phyloP scores from a whole-genome alignment of 2,888 invertebrate genomes.

The Scaptodrosophila latifasciaeformis region DNA sequence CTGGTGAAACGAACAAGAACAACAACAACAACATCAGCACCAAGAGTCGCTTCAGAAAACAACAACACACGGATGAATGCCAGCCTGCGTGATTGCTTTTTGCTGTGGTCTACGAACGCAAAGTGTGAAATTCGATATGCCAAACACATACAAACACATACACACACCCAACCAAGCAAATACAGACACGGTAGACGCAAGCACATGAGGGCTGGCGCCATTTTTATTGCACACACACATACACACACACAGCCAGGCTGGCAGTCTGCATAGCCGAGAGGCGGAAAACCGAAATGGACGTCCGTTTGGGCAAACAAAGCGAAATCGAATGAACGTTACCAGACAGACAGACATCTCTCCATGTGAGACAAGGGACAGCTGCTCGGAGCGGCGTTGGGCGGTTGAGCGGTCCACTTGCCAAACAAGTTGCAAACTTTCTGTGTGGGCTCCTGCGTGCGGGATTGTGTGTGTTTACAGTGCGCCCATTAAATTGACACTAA shows the following conservation, averaged over 20 bases:
- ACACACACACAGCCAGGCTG: not conserved
- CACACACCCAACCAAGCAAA: not conserved
- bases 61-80: not conserved
- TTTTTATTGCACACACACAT: too few relatives aligned
- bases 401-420: too few relatives aligned
- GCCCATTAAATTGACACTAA: slow-evolving; percentile 1
- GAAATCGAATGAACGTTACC: too few relatives aligned
- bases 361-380: too few relatives aligned
- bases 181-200: not conserved
- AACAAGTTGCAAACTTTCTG: not conserved
- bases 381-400: too few relatives aligned
- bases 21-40: too few relatives aligned
- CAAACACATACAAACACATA: not conserved
- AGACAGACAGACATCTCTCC: too few relatives aligned
- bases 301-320: not conserved
- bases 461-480: not conserved
- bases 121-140: slow-evolving; percentile 10
- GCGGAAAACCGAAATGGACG: not conserved
- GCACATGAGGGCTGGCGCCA: too few relatives aligned
- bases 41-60: too few relatives aligned
- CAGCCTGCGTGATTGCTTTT: slow-evolving; percentile 2
- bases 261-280: too few relatives aligned
- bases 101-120: not conserved
- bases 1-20: too few relatives aligned
- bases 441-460: not conserved